A percentile compares a stretch with the other conserved stretches of the same genome.
Conservation (phyloP, 92 coral and sea anemone species). For the Zoanthus sansibaricus region DNA sequence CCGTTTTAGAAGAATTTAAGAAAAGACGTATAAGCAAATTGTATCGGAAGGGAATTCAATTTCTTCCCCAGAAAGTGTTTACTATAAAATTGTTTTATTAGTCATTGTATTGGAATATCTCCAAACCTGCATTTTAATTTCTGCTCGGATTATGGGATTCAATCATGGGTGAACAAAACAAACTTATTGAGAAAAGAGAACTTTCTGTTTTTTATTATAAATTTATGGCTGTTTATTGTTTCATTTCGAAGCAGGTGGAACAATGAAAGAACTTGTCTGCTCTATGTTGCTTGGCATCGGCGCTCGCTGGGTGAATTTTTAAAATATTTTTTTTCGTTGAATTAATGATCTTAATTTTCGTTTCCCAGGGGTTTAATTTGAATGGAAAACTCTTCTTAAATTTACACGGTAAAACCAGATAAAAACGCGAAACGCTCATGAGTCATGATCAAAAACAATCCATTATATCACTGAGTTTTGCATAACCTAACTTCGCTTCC, state of each 20-base stretch:
- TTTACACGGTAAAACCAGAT: not conserved
- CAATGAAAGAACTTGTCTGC: not conserved
- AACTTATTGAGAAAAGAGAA: not conserved
- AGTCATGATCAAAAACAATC: not conserved
- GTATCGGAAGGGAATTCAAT: not conserved
- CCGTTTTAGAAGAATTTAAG: not conserved
- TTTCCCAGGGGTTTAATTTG: not conserved
- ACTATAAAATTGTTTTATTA: not conserved
- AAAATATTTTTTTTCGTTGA: constrained; percentile 22
- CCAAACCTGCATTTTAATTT: constrained; percentile 28
- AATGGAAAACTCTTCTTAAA: not conserved
- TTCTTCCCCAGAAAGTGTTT: not conserved
- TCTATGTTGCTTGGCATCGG: constrained; percentile 24
- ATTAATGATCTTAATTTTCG: not conserved
- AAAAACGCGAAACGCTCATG: not conserved
- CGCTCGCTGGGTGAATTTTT: not conserved
- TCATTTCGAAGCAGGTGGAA: constrained; percentile 32
- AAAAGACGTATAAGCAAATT: not conserved
- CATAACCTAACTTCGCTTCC: not conserved
- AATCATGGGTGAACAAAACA: constrained; percentile 33
- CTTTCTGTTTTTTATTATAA: constrained; percentile 11
- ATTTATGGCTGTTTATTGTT: constrained; percentile 15
- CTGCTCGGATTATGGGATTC: not conserved
- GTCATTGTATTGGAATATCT: constrained; percentile 29
- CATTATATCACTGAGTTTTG: constrained; percentile 23